Conservation (phyloP, 1,140 invertebrate genomes). For the Anastrepha ludens region DNA sequence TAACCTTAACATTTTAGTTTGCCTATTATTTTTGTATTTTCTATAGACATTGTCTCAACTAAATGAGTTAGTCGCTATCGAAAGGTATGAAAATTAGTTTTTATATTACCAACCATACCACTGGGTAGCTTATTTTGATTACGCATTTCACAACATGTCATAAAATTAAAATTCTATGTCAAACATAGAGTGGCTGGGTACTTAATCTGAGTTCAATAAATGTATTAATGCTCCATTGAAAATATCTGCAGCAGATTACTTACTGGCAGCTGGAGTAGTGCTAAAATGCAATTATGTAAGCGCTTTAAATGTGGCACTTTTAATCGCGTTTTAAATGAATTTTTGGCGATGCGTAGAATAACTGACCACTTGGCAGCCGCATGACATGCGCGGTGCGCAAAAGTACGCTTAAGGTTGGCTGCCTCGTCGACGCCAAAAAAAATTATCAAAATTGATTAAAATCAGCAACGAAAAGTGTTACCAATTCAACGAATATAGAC, state of each 20-base stretch:
- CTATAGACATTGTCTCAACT: too few species aligned
- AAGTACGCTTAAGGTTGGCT: not conserved
- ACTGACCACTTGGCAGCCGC: conserved; percentile 3
- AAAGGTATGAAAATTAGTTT: too few species aligned
- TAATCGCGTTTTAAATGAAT: not conserved
- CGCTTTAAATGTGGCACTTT: conserved; percentile 8
- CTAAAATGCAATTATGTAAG: conserved; percentile 36
- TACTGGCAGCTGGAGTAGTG: not conserved
- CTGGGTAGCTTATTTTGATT: not conserved
- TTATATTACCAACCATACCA: too few species aligned
- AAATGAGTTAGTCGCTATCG: too few species aligned
- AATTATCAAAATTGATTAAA: not conserved
- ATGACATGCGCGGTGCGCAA: not conserved
- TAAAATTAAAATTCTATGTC: conserved; percentile 8
- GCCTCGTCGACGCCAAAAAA: not conserved
- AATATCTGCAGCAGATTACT: not conserved
- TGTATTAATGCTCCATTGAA: not conserved
- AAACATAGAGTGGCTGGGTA: not conserved
- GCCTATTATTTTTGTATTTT: too few species aligned
- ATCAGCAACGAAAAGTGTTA: conserved; percentile 17
- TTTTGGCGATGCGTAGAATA: conserved; percentile 26
- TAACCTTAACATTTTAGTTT: too few species aligned
- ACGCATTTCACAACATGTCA: not conserved
- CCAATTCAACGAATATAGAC: conserved; percentile 22
- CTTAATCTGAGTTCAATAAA: not conserved